A percentile compares a stretch with the other conserved stretches of the same genome.
Conservation (phyloP, 2,113 vertebrate genomes). For the Regulus satrapa region DNA sequence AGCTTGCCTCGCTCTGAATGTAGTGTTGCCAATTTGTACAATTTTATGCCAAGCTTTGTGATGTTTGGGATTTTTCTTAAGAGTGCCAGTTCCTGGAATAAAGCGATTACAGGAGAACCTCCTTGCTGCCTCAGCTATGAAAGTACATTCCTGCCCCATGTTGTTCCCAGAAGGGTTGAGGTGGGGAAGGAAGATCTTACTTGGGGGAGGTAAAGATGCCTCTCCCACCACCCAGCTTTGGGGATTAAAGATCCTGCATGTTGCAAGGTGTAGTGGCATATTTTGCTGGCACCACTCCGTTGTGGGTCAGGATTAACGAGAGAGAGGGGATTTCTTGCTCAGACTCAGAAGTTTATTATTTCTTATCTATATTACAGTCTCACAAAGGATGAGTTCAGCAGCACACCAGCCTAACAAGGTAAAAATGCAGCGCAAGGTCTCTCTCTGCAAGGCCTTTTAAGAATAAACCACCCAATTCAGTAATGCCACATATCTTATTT, state of each 20-base stretch:
- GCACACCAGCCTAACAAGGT: too few species aligned
- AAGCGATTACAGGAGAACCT: slow-evolving; percentile 14
- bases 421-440: too few species aligned
- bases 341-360: too few species aligned
- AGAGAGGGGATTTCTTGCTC: too few species aligned
- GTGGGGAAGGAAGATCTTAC: neutral
- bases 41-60: slow-evolving; percentile 34
- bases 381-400: too few species aligned
- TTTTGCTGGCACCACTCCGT: too few species aligned
- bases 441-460: too few species aligned
- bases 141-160: neutral
- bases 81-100: slow-evolving; percentile 22
- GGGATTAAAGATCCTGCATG: neutral
- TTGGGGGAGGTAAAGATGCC: neutral
- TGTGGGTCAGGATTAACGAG: too few species aligned
- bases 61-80: slow-evolving; percentile 13
- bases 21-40: neutral
- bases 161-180: slow-evolving; percentile 9
- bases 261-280: too few species aligned
- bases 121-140: neutral
- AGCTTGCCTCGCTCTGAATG: neutral
- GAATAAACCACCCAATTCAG: too few species aligned
- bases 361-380: too few species aligned
- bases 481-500: too few species aligned
- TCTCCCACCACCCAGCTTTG: neutral